Evolutionary conservation across 2,797 vertebrate species (phyloP), one percentile per base, ranked within the genome.

Genomic region (Pseudomugil gertrudae): DNA sequence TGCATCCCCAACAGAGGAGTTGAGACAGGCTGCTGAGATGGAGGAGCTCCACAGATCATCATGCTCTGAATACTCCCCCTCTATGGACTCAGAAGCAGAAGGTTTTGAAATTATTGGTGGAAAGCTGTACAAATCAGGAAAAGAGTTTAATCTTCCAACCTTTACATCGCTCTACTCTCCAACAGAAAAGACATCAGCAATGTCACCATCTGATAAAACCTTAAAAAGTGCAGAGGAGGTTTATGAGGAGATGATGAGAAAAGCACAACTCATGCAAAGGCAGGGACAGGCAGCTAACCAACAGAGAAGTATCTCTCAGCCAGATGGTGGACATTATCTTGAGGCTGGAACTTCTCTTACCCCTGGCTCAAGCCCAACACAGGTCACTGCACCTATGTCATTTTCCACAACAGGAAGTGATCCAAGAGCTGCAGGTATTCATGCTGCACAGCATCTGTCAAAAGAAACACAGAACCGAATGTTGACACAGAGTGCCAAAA

Each of bases 211-310:
- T 72, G 94, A 95, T 88, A 97, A 97, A 88, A 96, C 96, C 55
- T 92, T 99, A 62, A 99, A 99, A 92, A 99, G 98, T 2, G 98
- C 98, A 0, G 98, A 99, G 84, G 98, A 99, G 80, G 98, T 98
- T 52, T 99, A 99, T 0, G 98, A 99, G 83, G 98, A 99, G 83
- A 98, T 99, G 97, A 99, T 99, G 98, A 95, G 95, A 69, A 99
- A 99, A 87, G 97, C 98, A 4, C 96, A 99, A 90, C 92, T 99
- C 83, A 95, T 98, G 88, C 97, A 99, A 87, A 95, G 93, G 80
- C 92, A 95, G 35, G 92, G 86, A 0, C 83, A 93, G 68, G 87
- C 93, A 57, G 17, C 76, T 0, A 73, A 33, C 81, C 58, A 92
- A 75, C 86, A 89, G 38, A 55, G 79, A 79, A 80, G 77, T 61